Base-by-base conservation (phyloP, 2,888 invertebrate species). In the Eristalis intricaria region DNA sequence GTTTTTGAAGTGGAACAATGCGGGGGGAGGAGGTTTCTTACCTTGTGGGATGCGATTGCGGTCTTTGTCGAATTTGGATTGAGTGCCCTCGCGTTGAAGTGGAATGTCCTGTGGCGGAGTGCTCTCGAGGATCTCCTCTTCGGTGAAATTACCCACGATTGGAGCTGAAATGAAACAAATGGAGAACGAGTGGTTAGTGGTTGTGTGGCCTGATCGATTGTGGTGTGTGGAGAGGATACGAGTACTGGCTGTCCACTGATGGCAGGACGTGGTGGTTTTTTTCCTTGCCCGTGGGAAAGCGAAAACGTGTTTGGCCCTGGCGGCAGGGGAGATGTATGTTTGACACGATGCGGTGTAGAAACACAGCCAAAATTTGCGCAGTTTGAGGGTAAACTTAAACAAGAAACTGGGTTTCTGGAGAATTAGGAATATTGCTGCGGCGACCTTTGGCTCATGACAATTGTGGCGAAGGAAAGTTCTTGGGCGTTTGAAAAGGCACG, bases 31-130 rank as follows among this genome's bases (percentile, higher is more conserved):
- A 11, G 1, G 4, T 11, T n/a, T 7, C 40, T 79, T 80, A 87
- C 87, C 79, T 84, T 84, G 79, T 2, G 84, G 78, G 66, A 40
- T 80, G 32, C 63, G 87, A 87, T 80, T 80, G 68, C 26, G 50
- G 68, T 86, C 86, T 15, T 75, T 83, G 40, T 87, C 84, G 38
- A 56, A 66, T 75, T 87, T 87, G 13, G 68, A 75, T 38, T 69
- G 74, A 22, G 71, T 84, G 58, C 65, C 79, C 50, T 87, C 87
- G 38, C 75, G 84, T 35, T 79, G 76, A 38, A 56, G 68, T 66
- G 87, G 79, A 38, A 84, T 80, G n/a, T 87, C 87, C 23, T 71
- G 78, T 19, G 84, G 68, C 26, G 87, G 87, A 3, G 84, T 87
- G 11, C 61, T 84, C 65, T 87, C 87, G 5, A 83, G 65, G 11